These are phyloP conservation scores for Eleginops maclovinus DNA, from an alignment of 2,113 vertebrate genomes.

Conservation along the genomic window DNA sequence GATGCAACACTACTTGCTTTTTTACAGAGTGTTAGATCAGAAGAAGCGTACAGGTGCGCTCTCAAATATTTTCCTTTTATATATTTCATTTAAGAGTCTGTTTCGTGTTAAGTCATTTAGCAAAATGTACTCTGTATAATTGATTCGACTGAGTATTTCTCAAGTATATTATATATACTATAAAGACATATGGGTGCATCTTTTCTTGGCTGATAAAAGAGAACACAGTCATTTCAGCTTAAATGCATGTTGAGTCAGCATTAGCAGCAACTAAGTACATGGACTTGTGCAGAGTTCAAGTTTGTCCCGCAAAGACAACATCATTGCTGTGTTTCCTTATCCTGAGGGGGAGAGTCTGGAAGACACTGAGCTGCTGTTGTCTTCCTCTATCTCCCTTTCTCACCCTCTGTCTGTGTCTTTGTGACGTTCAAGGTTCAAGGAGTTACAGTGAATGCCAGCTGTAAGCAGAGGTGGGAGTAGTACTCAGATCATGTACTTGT, in stretches of 20 bases:
- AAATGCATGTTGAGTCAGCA: neutral
- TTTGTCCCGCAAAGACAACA: constrained; percentile 5
- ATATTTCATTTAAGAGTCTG: too few species aligned
- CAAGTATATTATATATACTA: neutral
- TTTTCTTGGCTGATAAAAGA: neutral
- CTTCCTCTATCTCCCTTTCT: constrained; percentile 14
- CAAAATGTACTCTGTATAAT: too few species aligned
- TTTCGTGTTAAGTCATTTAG: too few species aligned
- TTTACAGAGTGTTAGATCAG: too few species aligned
- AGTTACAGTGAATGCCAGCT: constrained; percentile 13
- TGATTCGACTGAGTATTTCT: too few species aligned
- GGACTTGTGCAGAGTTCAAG: constrained; percentile 13
- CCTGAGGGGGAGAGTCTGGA: constrained; percentile 10
- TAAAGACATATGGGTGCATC: too few species aligned
- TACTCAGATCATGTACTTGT: too few species aligned
- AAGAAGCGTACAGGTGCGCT: too few species aligned
- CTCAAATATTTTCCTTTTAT: too few species aligned
- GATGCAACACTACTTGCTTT: too few species aligned
- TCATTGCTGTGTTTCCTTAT: neutral
- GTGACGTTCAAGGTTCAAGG: constrained; percentile 49
- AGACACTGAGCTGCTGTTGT: constrained; percentile 25
- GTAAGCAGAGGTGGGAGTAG: neutral
- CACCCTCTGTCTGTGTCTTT: constrained; percentile 2
- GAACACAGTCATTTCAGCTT: neutral
- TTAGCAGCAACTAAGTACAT: neutral